Conservation (phyloP, 2,113 vertebrate genomes). For the Fregetta grallaria region DNA sequence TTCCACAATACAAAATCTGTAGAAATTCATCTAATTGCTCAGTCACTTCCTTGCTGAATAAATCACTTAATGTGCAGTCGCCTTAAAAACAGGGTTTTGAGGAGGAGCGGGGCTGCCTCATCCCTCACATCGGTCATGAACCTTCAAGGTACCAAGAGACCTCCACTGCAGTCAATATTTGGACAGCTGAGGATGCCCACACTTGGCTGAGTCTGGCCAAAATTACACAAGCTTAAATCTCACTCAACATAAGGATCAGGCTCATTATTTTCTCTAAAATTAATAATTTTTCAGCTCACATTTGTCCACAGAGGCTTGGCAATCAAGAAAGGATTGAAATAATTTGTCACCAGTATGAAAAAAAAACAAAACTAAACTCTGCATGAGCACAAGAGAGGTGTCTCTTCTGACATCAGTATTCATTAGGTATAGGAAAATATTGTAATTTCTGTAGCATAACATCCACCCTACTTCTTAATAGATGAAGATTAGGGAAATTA, state of each 20-base stretch:
- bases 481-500: background rate
- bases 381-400: background rate
- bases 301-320: background rate
- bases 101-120: rapidly evolving
- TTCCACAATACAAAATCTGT: background rate
- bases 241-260: background rate
- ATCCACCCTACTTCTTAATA: background rate
- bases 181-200: background rate
- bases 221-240: background rate
- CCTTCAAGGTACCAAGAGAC: background rate
- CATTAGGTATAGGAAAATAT: background rate
- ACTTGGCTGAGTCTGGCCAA: background rate
- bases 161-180: background rate
- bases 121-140: background rate
- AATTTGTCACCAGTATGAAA: background rate
- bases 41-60: background rate
- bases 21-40: background rate
- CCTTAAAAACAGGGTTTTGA: background rate
- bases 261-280: background rate
- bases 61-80: background rate
- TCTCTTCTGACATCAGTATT: background rate
- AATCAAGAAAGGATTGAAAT: background rate
- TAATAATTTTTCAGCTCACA: background rate
- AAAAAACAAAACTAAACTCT: background rate
- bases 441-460: background rate